phyloP scores from a whole-genome alignment of 2,113 vertebrate genomes.

The Pionites leucogaster region DNA sequence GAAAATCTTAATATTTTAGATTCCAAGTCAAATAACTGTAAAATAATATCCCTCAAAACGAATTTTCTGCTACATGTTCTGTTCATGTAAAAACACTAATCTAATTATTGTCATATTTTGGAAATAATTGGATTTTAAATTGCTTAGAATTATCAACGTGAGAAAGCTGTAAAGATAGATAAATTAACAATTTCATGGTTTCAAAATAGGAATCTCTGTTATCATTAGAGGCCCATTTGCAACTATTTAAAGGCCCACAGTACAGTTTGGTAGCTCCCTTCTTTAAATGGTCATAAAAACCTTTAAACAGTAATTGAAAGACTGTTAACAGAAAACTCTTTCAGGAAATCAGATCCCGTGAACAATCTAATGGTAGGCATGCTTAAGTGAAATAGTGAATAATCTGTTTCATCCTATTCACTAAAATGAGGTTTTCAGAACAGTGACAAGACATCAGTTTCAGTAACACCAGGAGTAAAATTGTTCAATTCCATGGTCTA shows the following conservation, averaged over 20 bases:
- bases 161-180: conserved; percentile 74
- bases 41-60: conserved; percentile 19
- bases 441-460: conserved; percentile 6
- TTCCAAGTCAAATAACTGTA: background rate
- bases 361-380: conserved; percentile 38
- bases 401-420: conserved; percentile 35
- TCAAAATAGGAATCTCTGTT: conserved; percentile 59
- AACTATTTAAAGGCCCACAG: conserved; percentile 45
- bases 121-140: conserved; percentile 72
- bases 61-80: conserved; percentile 21
- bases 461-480: conserved; percentile 21
- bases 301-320: conserved; percentile 61
- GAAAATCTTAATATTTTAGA: background rate
- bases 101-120: conserved; percentile 73
- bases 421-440: conserved; percentile 9
- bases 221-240: conserved; percentile 46
- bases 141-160: conserved; percentile 73
- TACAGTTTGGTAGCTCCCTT: conserved; percentile 20
- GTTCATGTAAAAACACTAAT: conserved; percentile 56
- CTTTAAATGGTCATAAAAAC: conserved; percentile 59
- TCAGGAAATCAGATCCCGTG: conserved; percentile 34
- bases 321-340: conserved; percentile 53
- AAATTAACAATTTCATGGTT: conserved; percentile 78
- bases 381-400: conserved; percentile 24
- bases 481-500: conserved; percentile 38